These are phyloP conservation scores for Hoplodrina blanda DNA, from an alignment of 2,888 invertebrate genomes.

Conservation along the genomic window DNA sequence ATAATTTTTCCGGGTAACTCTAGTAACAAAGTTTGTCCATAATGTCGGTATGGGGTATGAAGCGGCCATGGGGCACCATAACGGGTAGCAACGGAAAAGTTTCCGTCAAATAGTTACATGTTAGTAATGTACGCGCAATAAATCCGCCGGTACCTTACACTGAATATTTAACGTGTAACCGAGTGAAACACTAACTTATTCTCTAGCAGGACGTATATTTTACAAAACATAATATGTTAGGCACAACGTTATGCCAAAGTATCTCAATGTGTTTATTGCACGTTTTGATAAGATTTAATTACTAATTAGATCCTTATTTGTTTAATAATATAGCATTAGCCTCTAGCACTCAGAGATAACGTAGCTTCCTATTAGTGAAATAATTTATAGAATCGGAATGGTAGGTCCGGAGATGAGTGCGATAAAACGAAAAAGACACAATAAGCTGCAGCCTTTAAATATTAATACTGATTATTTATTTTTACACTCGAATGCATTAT, in stretches of 20 bases:
- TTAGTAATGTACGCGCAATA: constrained; percentile 65
- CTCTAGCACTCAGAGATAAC: too few relatives aligned
- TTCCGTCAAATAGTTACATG: constrained; percentile 73
- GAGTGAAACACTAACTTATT: constrained; percentile 67
- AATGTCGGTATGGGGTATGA: constrained; percentile 25
- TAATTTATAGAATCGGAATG: too few relatives aligned
- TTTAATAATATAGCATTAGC: too few relatives aligned
- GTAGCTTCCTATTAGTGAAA: too few relatives aligned
- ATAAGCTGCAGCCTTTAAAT: too few relatives aligned
- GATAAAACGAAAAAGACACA: too few relatives aligned
- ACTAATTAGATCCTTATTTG: too few relatives aligned
- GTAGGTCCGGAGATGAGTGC: too few relatives aligned
- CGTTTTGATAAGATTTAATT: too few relatives aligned
- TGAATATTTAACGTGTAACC: constrained; percentile 77
- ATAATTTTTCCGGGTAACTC: constrained; percentile 28
- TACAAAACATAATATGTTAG: constrained; percentile 12
- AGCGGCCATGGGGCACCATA: constrained; percentile 12
- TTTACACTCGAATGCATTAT: too few relatives aligned
- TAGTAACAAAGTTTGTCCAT: constrained; percentile 37
- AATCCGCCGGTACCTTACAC: constrained; percentile 68
- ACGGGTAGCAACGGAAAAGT: constrained; percentile 65
- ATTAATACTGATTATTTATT: too few relatives aligned
- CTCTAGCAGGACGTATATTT: constrained; percentile 44
- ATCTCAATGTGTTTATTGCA: too few relatives aligned
- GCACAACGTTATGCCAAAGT: constrained; percentile 3